Evolutionary conservation across 2,113 vertebrate genomes (phyloP).

Genomic region (Sakesphorus luctuosus): DNA sequence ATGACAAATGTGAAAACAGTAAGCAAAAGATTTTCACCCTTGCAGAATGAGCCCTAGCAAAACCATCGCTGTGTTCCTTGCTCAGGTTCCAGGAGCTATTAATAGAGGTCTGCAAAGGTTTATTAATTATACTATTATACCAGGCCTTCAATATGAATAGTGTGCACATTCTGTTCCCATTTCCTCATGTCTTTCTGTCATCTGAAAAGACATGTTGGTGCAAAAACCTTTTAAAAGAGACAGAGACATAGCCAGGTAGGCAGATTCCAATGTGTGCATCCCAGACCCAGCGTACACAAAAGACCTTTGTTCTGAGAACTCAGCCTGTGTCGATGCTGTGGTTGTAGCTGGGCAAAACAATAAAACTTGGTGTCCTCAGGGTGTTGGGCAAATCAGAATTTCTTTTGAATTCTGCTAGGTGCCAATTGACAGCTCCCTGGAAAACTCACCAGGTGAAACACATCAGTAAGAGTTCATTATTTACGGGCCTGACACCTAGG

Average conservation of each 20-base stretch:
- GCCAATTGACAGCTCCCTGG: not conserved
- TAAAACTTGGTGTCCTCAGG: not conserved
- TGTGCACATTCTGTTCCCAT: not conserved
- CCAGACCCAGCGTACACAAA: not conserved
- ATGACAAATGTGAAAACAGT: constrained; percentile 49
- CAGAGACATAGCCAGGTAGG: constrained; percentile 17
- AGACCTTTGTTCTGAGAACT: not conserved
- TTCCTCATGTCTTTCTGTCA: not conserved
- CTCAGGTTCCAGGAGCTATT: constrained; percentile 31
- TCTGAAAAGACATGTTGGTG: not conserved
- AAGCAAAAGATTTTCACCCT: constrained; percentile 40
- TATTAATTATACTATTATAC: constrained; percentile 24
- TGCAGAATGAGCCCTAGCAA: constrained; percentile 28
- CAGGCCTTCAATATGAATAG: not conserved
- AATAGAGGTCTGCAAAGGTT: constrained; percentile 39
- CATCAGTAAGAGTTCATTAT: not conserved
- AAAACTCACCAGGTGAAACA: constrained; percentile 2
- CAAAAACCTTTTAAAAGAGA: not conserved
- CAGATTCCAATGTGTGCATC: not conserved
- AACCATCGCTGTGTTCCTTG: not conserved
- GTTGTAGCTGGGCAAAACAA: not conserved
- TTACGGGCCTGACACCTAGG: not conserved
- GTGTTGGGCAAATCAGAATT: not conserved
- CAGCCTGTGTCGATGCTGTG: not conserved
- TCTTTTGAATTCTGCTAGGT: not conserved